Base-by-base conservation (phyloP, 2,797 vertebrate genomes). In the Amniataba percoides region DNA sequence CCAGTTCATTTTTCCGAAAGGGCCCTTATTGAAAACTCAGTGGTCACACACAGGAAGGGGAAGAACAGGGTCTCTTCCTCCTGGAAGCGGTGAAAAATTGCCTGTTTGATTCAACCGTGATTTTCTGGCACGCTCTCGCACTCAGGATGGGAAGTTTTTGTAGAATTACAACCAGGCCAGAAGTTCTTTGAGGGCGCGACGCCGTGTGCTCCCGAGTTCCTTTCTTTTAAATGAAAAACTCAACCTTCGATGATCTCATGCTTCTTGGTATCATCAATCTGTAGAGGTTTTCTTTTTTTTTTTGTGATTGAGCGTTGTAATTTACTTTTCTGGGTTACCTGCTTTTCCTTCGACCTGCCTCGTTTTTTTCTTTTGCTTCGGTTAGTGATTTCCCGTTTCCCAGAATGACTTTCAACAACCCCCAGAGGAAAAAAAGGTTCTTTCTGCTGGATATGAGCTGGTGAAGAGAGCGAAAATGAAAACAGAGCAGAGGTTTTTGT, bases 171-270 rank as follows among this genome's bases (percentile, higher is more conserved):
- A 59, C 70, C 10, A 2, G 31, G 74, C 55, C 74, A 58, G 67
- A 48, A 63, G 80, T 76, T 87, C 36, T 74, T 49, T 16, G 72
- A 80, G 64, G 73, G 46, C 77, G 71, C 3, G 10, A 9, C 10
- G 4, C 56, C 9, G 42, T 67, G 66, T 2, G 57, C 57, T 66
- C 71, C 81, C 62, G 49, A 77, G 70, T 72, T 74, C 74, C 66
- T 75, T 69, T 71, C 57, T 8, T 57, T 66, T 64, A 87, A 88
- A 88, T 80, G 67, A 85, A 81, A 89, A 88, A 73, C 67, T 71
- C 59, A 79, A 71, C 84, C 86, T 74, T 40, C 1, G 13, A 21
- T 80, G 78, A 83, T 84, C 81, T 74, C 80, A 7, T 34, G 13
- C 27, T 58, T 23, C 40, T 75, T 10, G 75, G 57, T 61, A 31